Conservation (phyloP, 2,888 invertebrate species). For the Zaprionus bogoriensis region DNA sequence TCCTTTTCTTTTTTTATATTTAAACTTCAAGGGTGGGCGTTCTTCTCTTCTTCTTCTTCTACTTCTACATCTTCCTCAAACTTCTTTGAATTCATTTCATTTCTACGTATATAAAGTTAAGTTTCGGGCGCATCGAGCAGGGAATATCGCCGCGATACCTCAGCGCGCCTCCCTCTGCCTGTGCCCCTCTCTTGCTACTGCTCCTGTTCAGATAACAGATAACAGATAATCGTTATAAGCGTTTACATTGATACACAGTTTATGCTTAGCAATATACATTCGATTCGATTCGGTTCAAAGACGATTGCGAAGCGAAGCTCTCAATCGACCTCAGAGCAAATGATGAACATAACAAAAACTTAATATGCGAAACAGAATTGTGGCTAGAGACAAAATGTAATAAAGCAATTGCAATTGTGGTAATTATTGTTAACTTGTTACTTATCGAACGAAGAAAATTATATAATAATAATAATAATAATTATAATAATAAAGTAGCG, state of each 20-base stretch:
- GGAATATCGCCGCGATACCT: conserved; percentile 14
- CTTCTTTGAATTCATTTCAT: conserved; percentile 40
- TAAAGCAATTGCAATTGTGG: conserved; percentile 7
- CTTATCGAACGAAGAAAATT: no score
- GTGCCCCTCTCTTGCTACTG: background rate
- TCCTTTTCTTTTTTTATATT: conserved; percentile 30
- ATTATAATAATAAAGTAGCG: no score
- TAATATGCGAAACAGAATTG: conserved; percentile 20
- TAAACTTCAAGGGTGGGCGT: conserved; percentile 68
- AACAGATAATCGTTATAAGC: conserved; percentile 48
- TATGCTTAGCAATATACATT: conserved; percentile 39
- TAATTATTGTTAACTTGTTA: conserved; percentile 24
- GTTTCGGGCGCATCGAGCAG: conserved; percentile 1
- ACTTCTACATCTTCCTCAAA: no score
- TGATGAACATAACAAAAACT: conserved; percentile 4
- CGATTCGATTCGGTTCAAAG: no score
- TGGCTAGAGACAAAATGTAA: conserved; percentile 38
- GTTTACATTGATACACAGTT: conserved; percentile 49
- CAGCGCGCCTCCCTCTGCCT: background rate
- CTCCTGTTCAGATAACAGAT: background rate
- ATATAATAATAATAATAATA: no score
- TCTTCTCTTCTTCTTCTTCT: conserved; percentile 42
- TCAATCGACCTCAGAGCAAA: conserved; percentile 13
- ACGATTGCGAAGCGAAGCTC: no score
- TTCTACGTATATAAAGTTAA: conserved; percentile 33